Evolutionary conservation across 1,140 invertebrate genomes (phyloP), one percentile per base, ranked within the genome.

Genomic region (Lordiphosa mommai): DNA sequence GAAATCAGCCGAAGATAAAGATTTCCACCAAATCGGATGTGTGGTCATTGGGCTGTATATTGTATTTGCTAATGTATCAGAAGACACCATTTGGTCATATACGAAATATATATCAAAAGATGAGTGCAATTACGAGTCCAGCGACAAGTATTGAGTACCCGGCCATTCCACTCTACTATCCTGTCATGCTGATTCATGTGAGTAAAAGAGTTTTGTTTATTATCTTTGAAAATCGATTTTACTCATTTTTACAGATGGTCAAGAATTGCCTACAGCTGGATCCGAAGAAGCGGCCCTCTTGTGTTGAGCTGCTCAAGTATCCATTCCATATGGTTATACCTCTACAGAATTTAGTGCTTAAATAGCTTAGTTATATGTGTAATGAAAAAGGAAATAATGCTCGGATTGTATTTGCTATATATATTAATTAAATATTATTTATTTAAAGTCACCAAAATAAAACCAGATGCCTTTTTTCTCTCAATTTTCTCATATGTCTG

Each of bases 41-140:
- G 9, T 99, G 98, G 98, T 98, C 97, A 0, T 90, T 99, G 20
- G 98, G 98, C 9, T 99, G 98, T 88, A 99, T 99, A 61, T 91
- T 99, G 16, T 99, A 99, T 88, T 93, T 95, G 88, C 91, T 99
- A 87, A 92, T 98, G 7, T 99, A 98, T 89, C 94, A 96, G 2
- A 91, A 92, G 47, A 97, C 97, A 0, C 98, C 98, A 2, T 99
- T 99, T 89, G 93, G 96, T 29, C 93, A 97, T 86, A 93, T 98
- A 36, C 91, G 91, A 8, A 92, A 94, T 76, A 90, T 94, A 5
- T 92, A 92, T 85, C 90, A 91, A 3, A 98, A 98, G 90, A 92
- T 98, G 10, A 91, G 91, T 47, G 96, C 96, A 4, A 98, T 99
- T 48, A 92, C 93, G 2, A 93, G 96, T 90, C 92, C 94, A 6